phyloP scores from a whole-genome alignment of 2,888 invertebrate species.

The Coleophora flavipennella region DNA sequence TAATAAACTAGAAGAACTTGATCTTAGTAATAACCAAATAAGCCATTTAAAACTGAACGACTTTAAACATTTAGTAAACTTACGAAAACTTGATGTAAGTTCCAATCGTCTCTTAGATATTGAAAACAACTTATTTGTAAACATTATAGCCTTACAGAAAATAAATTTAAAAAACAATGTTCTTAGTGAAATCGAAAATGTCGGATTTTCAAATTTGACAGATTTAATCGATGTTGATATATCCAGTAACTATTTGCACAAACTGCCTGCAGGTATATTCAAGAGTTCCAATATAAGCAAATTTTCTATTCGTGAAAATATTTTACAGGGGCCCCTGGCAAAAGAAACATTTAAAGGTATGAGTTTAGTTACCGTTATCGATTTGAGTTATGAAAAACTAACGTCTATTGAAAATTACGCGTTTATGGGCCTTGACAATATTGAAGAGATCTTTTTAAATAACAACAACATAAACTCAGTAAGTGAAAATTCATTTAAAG shows the following conservation, averaged over 20 bases:
- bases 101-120: not conserved
- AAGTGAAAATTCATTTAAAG: not conserved
- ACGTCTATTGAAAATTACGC: not conserved
- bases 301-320: not conserved
- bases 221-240: not conserved
- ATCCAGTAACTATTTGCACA: not conserved
- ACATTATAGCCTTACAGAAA: not conserved
- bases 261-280: not conserved
- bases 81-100: not conserved
- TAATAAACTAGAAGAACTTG: not conserved
- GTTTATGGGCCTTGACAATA: not conserved
- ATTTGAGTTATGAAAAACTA: not conserved
- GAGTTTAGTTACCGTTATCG: not conserved
- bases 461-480: not conserved
- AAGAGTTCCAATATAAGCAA: not conserved
- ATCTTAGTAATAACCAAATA: not conserved
- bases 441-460: not conserved
- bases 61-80: not conserved
- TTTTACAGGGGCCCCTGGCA: not conserved
- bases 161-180: not conserved
- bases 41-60: not conserved
- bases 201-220: not conserved
- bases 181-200: not conserved
- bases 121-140: not conserved
- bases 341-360: not conserved